Conservation (phyloP, 1,140 invertebrate species). For the Platyura marginata region DNA sequence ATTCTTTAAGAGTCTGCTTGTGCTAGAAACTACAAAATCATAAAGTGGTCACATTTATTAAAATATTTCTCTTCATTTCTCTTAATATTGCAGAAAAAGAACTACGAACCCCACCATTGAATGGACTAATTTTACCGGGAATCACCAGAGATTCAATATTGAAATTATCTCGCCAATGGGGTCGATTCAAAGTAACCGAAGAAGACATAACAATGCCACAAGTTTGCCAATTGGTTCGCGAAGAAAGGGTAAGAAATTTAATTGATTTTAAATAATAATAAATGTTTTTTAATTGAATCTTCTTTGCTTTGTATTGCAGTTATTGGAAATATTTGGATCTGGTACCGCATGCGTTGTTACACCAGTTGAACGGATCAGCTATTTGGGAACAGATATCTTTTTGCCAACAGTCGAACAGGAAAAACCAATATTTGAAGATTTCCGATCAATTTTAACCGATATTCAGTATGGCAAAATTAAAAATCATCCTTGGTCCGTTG, state of each 20-base stretch:
- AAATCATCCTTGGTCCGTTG: conserved; percentile 53
- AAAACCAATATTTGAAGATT: conserved; percentile 42
- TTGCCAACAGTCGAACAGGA: conserved; percentile 59
- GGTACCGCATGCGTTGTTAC: conserved; percentile 88
- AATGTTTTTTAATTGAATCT: conserved; percentile 1
- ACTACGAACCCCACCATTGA: conserved; percentile 80
- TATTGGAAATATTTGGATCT: conserved; percentile 85
- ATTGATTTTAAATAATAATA: neutral
- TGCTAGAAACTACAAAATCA: too few relatives aligned
- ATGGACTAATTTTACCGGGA: conserved; percentile 84
- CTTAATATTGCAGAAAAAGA: conserved; percentile 56
- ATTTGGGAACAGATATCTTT: conserved; percentile 38
- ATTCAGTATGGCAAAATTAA: conserved; percentile 70
- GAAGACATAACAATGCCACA: conserved; percentile 72
- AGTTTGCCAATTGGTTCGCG: conserved; percentile 48
- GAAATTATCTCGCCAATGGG: conserved; percentile 63
- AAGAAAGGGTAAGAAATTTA: conserved; percentile 58
- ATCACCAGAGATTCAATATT: conserved; percentile 79
- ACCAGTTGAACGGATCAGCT: conserved; percentile 68
- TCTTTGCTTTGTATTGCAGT: conserved; percentile 30
- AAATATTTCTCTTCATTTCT: conserved; percentile 5
- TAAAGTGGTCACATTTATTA: too few relatives aligned
- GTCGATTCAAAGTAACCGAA: conserved; percentile 74
- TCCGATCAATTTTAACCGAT: conserved; percentile 53
- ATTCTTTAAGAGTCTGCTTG: too few relatives aligned